These are phyloP conservation scores for Alaudala cheleensis DNA, from an alignment of 2,113 vertebrate species.

Conservation along the genomic window DNA sequence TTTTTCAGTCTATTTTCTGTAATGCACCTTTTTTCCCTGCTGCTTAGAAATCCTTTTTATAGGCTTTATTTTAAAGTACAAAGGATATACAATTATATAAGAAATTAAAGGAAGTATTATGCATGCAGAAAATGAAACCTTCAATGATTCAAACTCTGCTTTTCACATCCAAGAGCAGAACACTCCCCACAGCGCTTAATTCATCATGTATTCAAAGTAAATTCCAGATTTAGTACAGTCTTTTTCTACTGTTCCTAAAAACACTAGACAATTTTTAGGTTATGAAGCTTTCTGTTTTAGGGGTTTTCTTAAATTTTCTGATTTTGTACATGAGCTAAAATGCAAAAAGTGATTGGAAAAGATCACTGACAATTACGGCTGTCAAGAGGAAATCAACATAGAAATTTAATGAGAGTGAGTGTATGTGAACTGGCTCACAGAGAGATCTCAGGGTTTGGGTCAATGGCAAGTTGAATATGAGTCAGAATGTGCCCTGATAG, in stretches of 20 bases:
- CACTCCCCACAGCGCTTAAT: not conserved
- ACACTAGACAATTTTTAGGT: not conserved
- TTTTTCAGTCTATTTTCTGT: not conserved
- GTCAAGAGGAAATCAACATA: not conserved
- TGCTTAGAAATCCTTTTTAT: not conserved
- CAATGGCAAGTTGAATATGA: not conserved
- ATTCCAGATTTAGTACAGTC: not conserved
- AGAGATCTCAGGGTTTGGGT: fast-evolving
- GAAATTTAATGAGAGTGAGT: not conserved
- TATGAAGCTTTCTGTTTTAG: not conserved
- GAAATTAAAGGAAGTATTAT: not conserved
- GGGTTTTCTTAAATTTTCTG: not conserved
- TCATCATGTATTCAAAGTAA: not conserved
- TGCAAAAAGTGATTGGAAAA: not conserved
- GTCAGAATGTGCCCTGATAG: not conserved
- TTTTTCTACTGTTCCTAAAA: not conserved
- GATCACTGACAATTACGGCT: not conserved
- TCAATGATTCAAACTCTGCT: not conserved
- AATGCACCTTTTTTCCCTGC: not conserved
- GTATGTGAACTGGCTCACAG: fast-evolving
- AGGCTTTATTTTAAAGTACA: not conserved
- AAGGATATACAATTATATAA: not conserved
- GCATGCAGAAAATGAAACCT: not conserved
- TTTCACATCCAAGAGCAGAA: not conserved
- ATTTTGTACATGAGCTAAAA: not conserved